Evolutionary conservation across 53 echinoderm and acorn worm species (phyloP).

Genomic region (Echinarachnius parma): DNA sequence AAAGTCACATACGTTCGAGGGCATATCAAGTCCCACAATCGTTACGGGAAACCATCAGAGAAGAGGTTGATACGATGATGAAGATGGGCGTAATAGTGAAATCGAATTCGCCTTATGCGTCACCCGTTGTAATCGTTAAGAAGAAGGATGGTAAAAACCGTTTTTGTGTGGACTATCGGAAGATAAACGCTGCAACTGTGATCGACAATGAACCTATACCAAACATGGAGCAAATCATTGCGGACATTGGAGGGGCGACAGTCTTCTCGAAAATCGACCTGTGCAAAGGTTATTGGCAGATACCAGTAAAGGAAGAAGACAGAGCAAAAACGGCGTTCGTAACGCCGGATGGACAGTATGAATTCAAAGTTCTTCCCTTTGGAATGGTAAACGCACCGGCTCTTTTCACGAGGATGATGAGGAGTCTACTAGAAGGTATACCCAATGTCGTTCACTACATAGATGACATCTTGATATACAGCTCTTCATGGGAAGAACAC

Average conservation of each 20-base stretch:
- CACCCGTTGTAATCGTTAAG: conserved; percentile 41
- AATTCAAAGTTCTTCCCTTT: conserved; percentile 54
- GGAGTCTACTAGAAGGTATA: conserved; percentile 39
- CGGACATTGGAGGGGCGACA: conserved; percentile 12
- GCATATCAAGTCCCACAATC: conserved; percentile 49
- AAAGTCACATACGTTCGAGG: conserved; percentile 31
- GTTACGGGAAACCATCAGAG: neutral
- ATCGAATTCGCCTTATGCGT: conserved; percentile 1
- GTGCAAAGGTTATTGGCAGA: conserved; percentile 68
- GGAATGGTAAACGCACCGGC: conserved; percentile 59
- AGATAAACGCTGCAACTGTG: conserved; percentile 39
- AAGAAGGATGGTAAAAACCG: conserved; percentile 48
- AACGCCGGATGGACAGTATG: conserved; percentile 47
- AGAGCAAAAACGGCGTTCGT: conserved; percentile 48
- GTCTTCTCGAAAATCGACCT: conserved; percentile 57
- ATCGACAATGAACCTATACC: conserved; percentile 66
- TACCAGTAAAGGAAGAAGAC: conserved; percentile 43
- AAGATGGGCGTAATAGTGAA: conserved; percentile 26
- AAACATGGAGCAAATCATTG: conserved; percentile 41
- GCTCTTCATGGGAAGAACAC: conserved; percentile 50
- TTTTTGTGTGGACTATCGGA: conserved; percentile 50
- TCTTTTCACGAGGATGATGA: conserved; percentile 50
- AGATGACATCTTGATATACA: conserved; percentile 56
- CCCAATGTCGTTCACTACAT: conserved; percentile 47
- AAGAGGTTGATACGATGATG: conserved; percentile 31